phyloP scores from a whole-genome alignment of 2,113 vertebrate species.

The Saccopteryx leptura region DNA sequence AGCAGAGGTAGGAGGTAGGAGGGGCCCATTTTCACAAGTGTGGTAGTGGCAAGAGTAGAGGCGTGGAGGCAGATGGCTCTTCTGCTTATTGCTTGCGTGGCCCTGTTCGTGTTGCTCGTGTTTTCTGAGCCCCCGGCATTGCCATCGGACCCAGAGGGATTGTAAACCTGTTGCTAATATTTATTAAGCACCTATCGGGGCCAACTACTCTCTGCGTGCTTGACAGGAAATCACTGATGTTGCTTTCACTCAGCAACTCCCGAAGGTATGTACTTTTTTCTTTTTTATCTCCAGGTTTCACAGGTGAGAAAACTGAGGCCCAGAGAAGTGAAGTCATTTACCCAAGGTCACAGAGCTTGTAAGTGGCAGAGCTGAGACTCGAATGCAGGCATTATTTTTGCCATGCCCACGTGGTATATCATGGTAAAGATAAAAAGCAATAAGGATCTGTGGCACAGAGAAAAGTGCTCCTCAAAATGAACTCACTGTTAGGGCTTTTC shows the following conservation, averaged over 20 bases:
- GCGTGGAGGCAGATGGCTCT: background rate
- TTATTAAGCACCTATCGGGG: background rate
- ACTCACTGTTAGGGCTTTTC: background rate
- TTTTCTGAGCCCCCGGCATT: background rate
- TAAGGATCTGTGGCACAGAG: background rate
- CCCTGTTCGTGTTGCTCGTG: background rate
- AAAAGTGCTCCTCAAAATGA: slow-evolving; percentile 11
- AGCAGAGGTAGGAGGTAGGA: background rate
- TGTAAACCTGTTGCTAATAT: background rate
- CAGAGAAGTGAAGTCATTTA: background rate
- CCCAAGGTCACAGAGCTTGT: background rate
- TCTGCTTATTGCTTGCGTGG: background rate
- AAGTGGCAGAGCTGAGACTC: background rate
- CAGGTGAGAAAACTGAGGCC: background rate
- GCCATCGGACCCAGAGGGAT: background rate
- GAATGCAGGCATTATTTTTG: background rate
- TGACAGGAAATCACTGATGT: background rate
- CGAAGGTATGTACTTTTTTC: background rate
- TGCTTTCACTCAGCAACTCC: background rate
- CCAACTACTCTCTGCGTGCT: background rate
- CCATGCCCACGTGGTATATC: background rate
- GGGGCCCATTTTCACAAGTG: background rate
- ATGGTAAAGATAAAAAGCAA: background rate
- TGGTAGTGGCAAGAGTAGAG: background rate
- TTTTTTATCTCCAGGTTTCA: background rate